Percentiles rank a stretch among this genome's conserved stretches.
These are phyloP conservation scores for Enteromius unitaeniatus DNA, from an alignment of 2,797 vertebrate genomes.

Conservation along the genomic window DNA sequence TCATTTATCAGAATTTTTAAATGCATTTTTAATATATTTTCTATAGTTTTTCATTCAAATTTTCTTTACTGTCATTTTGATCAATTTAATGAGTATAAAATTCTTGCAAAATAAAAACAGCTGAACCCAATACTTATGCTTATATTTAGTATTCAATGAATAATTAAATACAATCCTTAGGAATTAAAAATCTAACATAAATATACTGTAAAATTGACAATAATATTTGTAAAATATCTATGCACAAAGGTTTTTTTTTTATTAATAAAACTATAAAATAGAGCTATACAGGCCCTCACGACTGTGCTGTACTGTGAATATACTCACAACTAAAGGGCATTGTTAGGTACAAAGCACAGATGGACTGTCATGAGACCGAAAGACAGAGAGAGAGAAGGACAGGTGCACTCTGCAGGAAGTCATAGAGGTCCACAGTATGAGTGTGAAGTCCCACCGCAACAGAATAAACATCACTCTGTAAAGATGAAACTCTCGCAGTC, in stretches of 20 bases:
- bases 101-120: not conserved
- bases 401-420: slow-evolving; percentile 59
- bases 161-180: too few species aligned
- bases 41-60: not conserved
- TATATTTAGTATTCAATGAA: not conserved
- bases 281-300: not conserved
- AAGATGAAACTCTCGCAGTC: slow-evolving; percentile 38
- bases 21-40: not conserved
- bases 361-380: slow-evolving; percentile 31
- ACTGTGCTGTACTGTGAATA: slow-evolving; percentile 8
- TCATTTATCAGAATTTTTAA: not conserved
- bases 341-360: slow-evolving; percentile 26
- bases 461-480: slow-evolving; percentile 34
- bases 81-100: not conserved
- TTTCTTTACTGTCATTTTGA: not conserved
- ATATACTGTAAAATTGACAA: too few species aligned
- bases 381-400: slow-evolving; percentile 49
- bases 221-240: not conserved
- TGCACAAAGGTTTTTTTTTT: too few species aligned
- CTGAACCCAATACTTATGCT: too few species aligned
- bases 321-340: not conserved
- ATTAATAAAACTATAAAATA: not conserved
- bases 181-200: too few species aligned
- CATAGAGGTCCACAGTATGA: slow-evolving; percentile 50
- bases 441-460: slow-evolving; percentile 52